Conservation (phyloP, 2,888 invertebrate genomes). For the Oligia latruncula region DNA sequence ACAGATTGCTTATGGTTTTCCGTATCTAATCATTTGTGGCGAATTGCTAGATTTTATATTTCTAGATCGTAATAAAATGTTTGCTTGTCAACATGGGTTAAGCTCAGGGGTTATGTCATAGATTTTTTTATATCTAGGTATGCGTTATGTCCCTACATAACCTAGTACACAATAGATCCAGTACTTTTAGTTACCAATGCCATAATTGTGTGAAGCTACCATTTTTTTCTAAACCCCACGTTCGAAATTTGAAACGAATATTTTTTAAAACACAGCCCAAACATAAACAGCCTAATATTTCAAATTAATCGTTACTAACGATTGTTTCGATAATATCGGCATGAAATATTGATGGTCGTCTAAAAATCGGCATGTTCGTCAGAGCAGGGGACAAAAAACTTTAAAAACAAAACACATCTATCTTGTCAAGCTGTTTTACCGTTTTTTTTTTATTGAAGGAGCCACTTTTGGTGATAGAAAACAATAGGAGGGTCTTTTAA, state of each 20-base stretch:
- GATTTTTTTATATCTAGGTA: neutral
- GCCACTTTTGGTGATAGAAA: conserved; percentile 21
- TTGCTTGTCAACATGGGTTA: neutral
- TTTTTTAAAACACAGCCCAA: conserved; percentile 16
- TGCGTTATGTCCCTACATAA: neutral
- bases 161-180: neutral
- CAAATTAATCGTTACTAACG: conserved; percentile 78
- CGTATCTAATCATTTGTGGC: conserved; percentile 2
- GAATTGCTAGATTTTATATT: conserved; percentile 1
- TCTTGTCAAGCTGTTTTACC: conserved; percentile 75
- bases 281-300: conserved; percentile 62
- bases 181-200: neutral
- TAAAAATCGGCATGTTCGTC: conserved; percentile 81
- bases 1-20: neutral
- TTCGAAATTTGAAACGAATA: conserved; percentile 8
- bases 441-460: conserved; percentile 71
- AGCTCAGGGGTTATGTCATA: neutral
- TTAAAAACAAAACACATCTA: conserved; percentile 72
- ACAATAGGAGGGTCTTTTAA: conserved; percentile 50
- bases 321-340: conserved; percentile 72
- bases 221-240: neutral
- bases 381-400: conserved; percentile 75
- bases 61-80: neutral
- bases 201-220: neutral
- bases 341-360: conserved; percentile 80